phyloP scores from a whole-genome alignment of 1,140 invertebrate species.

The Maconellicoccus hirsutus region DNA sequence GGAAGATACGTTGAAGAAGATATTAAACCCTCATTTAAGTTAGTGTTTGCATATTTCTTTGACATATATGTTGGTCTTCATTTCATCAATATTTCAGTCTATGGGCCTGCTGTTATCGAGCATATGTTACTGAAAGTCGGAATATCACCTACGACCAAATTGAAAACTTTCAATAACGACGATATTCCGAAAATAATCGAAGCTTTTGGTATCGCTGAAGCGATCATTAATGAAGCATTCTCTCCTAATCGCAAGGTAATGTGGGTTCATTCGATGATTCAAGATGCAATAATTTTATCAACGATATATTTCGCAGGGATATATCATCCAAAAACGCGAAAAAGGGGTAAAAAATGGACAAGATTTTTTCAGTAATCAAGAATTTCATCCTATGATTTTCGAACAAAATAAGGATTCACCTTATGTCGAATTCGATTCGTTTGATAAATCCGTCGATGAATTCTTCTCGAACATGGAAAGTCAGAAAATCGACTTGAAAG shows the following conservation, averaged over 20 bases:
- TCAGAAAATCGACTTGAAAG: conserved; percentile 90
- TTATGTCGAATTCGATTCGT: conserved; percentile 57
- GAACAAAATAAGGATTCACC: conserved; percentile 53
- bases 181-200: conserved; percentile 53
- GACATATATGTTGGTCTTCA: not conserved
- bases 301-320: conserved; percentile 46
- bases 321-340: conserved; percentile 76
- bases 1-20: conserved; percentile 71
- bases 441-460: conserved; percentile 87
- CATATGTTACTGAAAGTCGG: conserved; percentile 66
- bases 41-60: conserved; percentile 28
- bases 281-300: conserved; percentile 19
- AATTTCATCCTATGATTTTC: conserved; percentile 77
- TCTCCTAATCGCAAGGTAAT: conserved; percentile 40
- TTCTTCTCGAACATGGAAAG: conserved; percentile 91
- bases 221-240: conserved; percentile 40
- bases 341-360: conserved; percentile 48
- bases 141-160: conserved; percentile 46
- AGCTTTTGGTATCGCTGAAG: conserved; percentile 58
- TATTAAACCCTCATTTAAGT: conserved; percentile 70
- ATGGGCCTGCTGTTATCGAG: conserved; percentile 80
- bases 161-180: conserved; percentile 51
- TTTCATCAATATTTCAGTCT: conserved; percentile 53
- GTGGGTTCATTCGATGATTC: conserved; percentile 23
- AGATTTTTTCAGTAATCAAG: conserved; percentile 64